phyloP scores from a whole-genome alignment of 2,797 vertebrate species.

The Mormyrus proboscirostris region DNA sequence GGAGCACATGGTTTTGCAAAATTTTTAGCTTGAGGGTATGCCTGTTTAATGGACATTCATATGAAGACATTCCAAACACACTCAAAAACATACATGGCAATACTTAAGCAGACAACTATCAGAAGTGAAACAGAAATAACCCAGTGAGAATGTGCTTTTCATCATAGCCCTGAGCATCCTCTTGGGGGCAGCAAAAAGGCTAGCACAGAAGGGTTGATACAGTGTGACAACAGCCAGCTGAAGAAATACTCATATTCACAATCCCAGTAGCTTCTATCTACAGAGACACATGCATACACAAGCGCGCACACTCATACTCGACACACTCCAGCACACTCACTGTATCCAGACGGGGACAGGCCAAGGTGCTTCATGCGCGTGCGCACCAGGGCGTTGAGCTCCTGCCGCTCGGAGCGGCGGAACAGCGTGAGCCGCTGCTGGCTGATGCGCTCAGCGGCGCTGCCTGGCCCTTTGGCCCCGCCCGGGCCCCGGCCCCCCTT shows the following conservation, averaged over 20 bases:
- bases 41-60: neutral
- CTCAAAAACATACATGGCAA: neutral
- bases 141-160: neutral
- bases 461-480: conserved; percentile 60
- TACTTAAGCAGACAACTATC: neutral
- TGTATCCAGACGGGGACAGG: conserved; percentile 70
- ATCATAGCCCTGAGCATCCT: neutral
- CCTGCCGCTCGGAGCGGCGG: conserved; percentile 73
- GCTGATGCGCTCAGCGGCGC: conserved; percentile 69
- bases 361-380: conserved; percentile 77
- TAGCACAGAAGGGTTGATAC: neutral
- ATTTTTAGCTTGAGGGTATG: neutral
- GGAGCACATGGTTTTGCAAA: neutral
- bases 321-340: conserved; percentile 39
- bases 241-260: neutral
- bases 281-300: neutral
- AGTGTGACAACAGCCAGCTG: neutral
- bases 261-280: neutral
- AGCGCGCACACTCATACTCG: neutral
- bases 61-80: neutral
- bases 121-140: neutral
- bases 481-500: conserved; percentile 63
- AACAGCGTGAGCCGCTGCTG: conserved; percentile 73
- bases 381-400: conserved; percentile 70
- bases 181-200: conserved; percentile 10